phyloP scores from a whole-genome alignment of 2,888 invertebrate species.

The Cloeon dipterum region DNA sequence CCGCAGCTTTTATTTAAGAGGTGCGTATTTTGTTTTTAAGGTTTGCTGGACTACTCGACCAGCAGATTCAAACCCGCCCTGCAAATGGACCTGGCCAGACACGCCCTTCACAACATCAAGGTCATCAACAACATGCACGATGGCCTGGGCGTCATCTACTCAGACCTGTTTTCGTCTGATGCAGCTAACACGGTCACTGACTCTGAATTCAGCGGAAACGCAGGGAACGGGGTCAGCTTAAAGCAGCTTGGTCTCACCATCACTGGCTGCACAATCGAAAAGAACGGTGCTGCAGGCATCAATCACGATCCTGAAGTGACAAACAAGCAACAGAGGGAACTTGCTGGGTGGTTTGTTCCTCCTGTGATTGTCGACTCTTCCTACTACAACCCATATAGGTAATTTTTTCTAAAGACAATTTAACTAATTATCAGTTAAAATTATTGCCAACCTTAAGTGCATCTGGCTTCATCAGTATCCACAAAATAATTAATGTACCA shows the following conservation, averaged over 20 bases:
- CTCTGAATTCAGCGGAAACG: constrained; percentile 63
- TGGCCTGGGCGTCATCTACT: constrained; percentile 82
- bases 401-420: too few relatives aligned
- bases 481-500: too few relatives aligned
- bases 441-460: too few relatives aligned
- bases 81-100: constrained; percentile 66
- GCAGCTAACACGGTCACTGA: constrained; percentile 59
- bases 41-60: constrained; percentile 68
- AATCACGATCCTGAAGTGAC: constrained; percentile 77
- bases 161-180: constrained; percentile 75
- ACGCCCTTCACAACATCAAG: constrained; percentile 57
- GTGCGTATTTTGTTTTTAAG: too few relatives aligned
- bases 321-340: constrained; percentile 63
- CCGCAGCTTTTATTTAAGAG: too few relatives aligned
- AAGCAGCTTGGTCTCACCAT: constrained; percentile 53
- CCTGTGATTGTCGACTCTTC: constrained; percentile 29
- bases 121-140: constrained; percentile 74
- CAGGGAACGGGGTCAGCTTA: constrained; percentile 72
- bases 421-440: too few relatives aligned
- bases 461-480: too few relatives aligned
- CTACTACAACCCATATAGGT: constrained; percentile 45
- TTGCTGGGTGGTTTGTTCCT: constrained; percentile 76
- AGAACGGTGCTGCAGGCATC: constrained; percentile 71
- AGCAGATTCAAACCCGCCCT: constrained; percentile 70
- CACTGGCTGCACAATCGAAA: constrained; percentile 47